Percentiles rank a stretch among this genome's conserved stretches.
Evolutionary conservation across 1,140 invertebrate species (phyloP).

Genomic region (Mercenaria mercenaria): DNA sequence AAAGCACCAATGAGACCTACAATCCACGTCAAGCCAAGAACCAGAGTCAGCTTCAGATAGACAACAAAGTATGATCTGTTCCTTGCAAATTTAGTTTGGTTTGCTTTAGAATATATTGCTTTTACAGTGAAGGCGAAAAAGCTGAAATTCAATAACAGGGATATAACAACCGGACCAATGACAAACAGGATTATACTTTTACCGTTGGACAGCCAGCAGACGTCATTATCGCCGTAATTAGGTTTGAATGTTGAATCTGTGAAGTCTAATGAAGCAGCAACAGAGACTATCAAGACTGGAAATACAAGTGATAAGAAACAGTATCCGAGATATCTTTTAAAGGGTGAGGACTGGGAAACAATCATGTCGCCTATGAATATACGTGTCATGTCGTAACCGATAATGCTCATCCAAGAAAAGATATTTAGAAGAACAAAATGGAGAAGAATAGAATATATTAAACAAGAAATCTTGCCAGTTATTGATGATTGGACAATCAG

Average conservation of each 20-base stretch:
- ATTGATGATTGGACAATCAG: neutral
- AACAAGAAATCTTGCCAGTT: neutral
- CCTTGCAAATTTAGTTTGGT: neutral
- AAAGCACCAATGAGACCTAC: constrained; percentile 22
- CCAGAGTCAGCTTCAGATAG: constrained; percentile 38
- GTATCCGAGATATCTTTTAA: constrained; percentile 23
- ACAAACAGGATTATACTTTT: constrained; percentile 34
- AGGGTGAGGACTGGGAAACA: neutral
- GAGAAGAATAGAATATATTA: neutral
- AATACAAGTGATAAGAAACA: neutral
- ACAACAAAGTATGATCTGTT: constrained; percentile 38
- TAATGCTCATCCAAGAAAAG: constrained; percentile 54
- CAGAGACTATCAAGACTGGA: neutral
- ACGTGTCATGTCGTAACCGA: constrained; percentile 50
- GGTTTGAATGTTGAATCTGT: neutral
- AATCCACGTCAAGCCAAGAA: constrained; percentile 58
- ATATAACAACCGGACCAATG: constrained; percentile 1
- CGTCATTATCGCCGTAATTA: neutral
- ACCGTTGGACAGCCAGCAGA: constrained; percentile 53
- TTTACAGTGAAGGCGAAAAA: constrained; percentile 21
- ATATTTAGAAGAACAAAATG: constrained; percentile 29
- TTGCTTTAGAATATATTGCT: neutral
- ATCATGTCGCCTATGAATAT: neutral
- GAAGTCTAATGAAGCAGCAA: neutral
- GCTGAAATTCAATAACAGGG: neutral